Percentiles rank a stretch among this genome's conserved stretches.
phyloP scores from a whole-genome alignment of 2,888 invertebrate genomes.

The Pollenia angustigena region DNA sequence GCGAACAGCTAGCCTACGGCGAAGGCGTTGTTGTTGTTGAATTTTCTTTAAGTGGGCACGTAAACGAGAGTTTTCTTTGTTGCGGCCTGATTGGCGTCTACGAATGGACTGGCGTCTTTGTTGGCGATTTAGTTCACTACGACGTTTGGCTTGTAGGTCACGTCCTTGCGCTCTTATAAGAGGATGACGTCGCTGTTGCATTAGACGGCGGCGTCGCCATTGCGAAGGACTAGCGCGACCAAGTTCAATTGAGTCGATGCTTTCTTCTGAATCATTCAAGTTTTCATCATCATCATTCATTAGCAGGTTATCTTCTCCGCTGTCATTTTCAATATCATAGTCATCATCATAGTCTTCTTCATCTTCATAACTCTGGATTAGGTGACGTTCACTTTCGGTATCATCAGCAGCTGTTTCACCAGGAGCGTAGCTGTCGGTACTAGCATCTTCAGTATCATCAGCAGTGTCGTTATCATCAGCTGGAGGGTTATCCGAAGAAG shows the following conservation, averaged over 20 bases:
- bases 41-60: neutral
- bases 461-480: neutral
- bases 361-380: slow-evolving; percentile 5
- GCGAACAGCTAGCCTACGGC: neutral
- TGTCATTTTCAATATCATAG: slow-evolving; percentile 1
- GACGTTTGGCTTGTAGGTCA: no score
- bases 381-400: neutral
- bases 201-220: slow-evolving; percentile 37
- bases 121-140: neutral
- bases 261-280: neutral
- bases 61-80: neutral
- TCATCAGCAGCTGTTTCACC: neutral
- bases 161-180: no score
- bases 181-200: neutral
- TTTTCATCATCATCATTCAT: slow-evolving; percentile 24
- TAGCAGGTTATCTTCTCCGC: slow-evolving; percentile 22
- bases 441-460: neutral
- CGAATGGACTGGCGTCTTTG: neutral
- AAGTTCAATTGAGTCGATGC: slow-evolving; percentile 14
- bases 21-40: neutral
- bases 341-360: slow-evolving; percentile 38
- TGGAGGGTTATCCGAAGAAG: neutral
- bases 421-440: neutral
- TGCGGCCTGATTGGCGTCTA: neutral
- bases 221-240: slow-evolving; percentile 63